phyloP scores from a whole-genome alignment of 2,888 invertebrate species.

The Fragum fragum region DNA sequence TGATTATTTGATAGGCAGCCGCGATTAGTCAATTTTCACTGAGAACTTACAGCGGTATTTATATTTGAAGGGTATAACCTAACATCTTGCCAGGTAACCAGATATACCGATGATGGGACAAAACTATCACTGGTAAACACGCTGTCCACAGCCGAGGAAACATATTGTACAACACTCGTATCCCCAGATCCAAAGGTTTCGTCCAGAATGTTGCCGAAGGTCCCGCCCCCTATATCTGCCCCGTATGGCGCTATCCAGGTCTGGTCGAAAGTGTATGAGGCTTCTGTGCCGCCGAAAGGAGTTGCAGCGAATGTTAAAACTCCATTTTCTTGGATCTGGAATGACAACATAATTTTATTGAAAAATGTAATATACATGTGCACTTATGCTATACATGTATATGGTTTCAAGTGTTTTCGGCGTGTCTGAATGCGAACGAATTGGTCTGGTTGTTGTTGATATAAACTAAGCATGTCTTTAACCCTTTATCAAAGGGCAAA shows the following conservation, averaged over 20 bases:
- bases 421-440: too few species aligned
- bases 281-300: constrained; percentile 20
- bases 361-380: too few species aligned
- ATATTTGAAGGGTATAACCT: constrained; percentile 3
- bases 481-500: too few species aligned
- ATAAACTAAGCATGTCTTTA: too few species aligned
- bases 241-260: constrained; percentile 53
- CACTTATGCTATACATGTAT: too few species aligned
- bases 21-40: too few species aligned
- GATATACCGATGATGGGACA: constrained; percentile 16
- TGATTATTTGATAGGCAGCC: too few species aligned
- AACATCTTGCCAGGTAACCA: constrained; percentile 46
- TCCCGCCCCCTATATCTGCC: constrained; percentile 26
- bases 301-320: constrained; percentile 35
- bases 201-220: constrained; percentile 5
- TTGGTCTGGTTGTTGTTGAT: too few species aligned
- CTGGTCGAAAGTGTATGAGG: constrained; percentile 1
- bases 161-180: constrained; percentile 10
- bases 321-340: constrained; percentile 49
- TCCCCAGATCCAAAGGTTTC: constrained; percentile 6
- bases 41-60: constrained; percentile 21
- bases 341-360: too few species aligned
- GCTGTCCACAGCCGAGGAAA: constrained; percentile 24
- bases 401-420: too few species aligned
- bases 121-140: constrained; percentile 36